Evolutionary conservation across 2,113 vertebrate genomes (phyloP).

Genomic region (Gobiocypris rarus): DNA sequence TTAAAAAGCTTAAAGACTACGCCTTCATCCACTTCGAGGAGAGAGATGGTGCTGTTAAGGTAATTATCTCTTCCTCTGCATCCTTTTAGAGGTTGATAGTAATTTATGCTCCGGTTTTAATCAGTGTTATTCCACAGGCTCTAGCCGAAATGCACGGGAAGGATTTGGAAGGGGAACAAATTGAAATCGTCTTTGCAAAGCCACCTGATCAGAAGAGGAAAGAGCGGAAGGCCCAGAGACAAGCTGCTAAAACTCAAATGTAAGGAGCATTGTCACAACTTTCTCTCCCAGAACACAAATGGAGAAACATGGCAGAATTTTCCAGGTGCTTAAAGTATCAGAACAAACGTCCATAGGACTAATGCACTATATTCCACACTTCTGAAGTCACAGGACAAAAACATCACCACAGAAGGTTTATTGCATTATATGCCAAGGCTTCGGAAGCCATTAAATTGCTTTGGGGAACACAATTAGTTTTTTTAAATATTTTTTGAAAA

Average conservation of each 20-base stretch:
- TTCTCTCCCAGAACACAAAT: neutral
- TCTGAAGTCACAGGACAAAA: too few species aligned
- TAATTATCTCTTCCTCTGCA: slow-evolving; percentile 59
- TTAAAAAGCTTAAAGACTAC: slow-evolving; percentile 99
- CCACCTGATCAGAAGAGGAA: slow-evolving; percentile 99
- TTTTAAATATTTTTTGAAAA: too few species aligned
- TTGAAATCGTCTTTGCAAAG: slow-evolving; percentile 99
- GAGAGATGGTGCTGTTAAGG: slow-evolving; percentile 96
- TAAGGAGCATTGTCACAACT: slow-evolving; percentile 72
- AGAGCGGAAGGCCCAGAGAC: slow-evolving; percentile 98
- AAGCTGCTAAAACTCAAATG: slow-evolving; percentile 99
- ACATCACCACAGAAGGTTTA: too few species aligned
- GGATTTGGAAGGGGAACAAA: slow-evolving; percentile 97
- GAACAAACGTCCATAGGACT: too few species aligned
- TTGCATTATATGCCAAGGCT: too few species aligned
- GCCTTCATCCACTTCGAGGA: slow-evolving; percentile 99
- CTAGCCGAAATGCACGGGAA: slow-evolving; percentile 98
- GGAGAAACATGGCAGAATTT: neutral
- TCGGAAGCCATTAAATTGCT: too few species aligned
- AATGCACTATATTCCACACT: too few species aligned
- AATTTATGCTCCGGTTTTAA: neutral
- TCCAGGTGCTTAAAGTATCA: too few species aligned
- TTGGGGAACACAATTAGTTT: too few species aligned
- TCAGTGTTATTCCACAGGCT: slow-evolving; percentile 77
- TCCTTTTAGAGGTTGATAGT: neutral